Percentiles rank a stretch among this genome's conserved stretches.
These are phyloP conservation scores for Scaptomyza hsui DNA, from an alignment of 1,140 invertebrate genomes.

Conservation along the genomic window DNA sequence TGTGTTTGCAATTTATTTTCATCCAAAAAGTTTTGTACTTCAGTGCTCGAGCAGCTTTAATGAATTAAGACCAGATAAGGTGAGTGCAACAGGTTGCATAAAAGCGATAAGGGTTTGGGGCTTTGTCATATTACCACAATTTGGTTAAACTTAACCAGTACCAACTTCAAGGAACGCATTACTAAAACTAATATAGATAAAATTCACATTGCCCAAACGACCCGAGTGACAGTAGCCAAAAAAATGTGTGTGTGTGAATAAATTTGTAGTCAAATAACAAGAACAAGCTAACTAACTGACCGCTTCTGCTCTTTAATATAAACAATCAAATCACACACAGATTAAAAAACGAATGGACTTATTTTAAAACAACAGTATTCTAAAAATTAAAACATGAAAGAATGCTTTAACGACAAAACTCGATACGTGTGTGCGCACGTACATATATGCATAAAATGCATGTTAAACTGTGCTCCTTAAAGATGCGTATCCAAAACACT, in stretches of 20 bases:
- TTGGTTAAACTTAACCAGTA: conserved; percentile 10
- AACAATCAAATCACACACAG: conserved; percentile 78
- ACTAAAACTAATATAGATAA: conserved; percentile 54
- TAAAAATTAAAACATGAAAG: too few relatives aligned
- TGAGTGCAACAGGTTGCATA: neutral
- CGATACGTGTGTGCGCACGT: too few relatives aligned
- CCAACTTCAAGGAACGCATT: conserved; percentile 32
- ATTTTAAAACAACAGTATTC: conserved; percentile 49
- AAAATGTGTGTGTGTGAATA: conserved; percentile 24
- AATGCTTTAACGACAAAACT: too few relatives aligned
- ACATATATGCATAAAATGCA: too few relatives aligned
- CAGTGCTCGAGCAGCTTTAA: conserved; percentile 40
- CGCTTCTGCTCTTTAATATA: conserved; percentile 54
- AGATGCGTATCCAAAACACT: too few relatives aligned
- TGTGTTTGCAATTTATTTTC: conserved; percentile 76
- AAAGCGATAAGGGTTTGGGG: neutral
- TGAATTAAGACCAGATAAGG: conserved; percentile 29
- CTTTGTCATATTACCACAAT: conserved; percentile 10
- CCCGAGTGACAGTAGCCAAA: conserved; percentile 61
- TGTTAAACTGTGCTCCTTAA: too few relatives aligned
- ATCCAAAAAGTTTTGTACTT: conserved; percentile 73
- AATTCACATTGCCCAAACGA: conserved; percentile 57
- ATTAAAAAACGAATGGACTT: conserved; percentile 81
- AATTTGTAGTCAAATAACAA: conserved; percentile 38
- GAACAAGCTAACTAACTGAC: conserved; percentile 38